Base-by-base conservation (phyloP, 2,797 vertebrate species). In the Paratrypauchen microcephalus region DNA sequence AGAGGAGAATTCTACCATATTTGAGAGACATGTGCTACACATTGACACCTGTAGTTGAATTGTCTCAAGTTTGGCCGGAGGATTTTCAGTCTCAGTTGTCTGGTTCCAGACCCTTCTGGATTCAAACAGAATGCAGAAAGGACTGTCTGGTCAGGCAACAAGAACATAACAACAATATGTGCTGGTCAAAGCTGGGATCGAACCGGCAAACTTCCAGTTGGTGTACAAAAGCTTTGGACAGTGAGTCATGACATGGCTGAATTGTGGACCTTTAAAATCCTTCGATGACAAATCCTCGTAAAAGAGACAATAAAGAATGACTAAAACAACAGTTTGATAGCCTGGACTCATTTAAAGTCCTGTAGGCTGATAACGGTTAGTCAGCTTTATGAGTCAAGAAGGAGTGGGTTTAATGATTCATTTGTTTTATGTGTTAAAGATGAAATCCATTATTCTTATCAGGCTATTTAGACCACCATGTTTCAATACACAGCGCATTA, bases 251-350 rank as follows among this genome's bases (percentile, higher is more conserved):
- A 62, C 58, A 74, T 52, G n/a, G 39, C 24, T 83, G 73, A 87
- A 77, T 79, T 65, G 83, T 84, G 41, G 12, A 68, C 41, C 56
- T 67, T 39, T 66, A 24, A 74, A 78, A 65, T 75, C 69, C 32
- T 73, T 78, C 77, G 74, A 72, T 83, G 78, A 83, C 67, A 72
- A 78, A 87, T 21, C 63, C 72, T 83, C 73, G 80, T 72, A 57
- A 71, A 79, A 59, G 68, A 87, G 74, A 71, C 70, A 71, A 73
- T 76, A 45, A 61, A 28, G n/a, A 68, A 81, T 75, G 79, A 86
- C 72, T 78, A 75, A 82, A 69, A 61, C 36, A 21, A 75, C 67
- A 69, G 52, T 66, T 84, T 66, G 59, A 78, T 76, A 77, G 63
- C 13, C 41, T 45, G 13, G 12, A 45, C 41, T 45, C 68, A 76